Percentiles rank a stretch among this genome's conserved stretches.
Conservation (phyloP, 2,888 invertebrate species). For the Hypselothyrea guttata region DNA sequence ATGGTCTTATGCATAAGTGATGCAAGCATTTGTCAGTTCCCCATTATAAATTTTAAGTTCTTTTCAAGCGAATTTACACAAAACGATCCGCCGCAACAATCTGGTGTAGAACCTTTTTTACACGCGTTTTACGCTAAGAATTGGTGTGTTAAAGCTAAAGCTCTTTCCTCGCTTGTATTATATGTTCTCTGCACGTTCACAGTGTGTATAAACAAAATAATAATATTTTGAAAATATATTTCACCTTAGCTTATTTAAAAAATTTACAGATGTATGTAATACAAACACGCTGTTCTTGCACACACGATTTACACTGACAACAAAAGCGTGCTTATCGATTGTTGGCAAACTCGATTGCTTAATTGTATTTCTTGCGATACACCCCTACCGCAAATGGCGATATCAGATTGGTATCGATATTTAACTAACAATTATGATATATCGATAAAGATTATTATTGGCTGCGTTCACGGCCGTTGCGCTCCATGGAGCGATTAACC, state of each 20-base stretch:
- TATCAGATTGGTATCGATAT: too few species aligned
- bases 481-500: too few species aligned
- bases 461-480: too few species aligned
- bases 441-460: too few species aligned
- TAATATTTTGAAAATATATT: conserved; percentile 22
- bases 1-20: conserved; percentile 1
- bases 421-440: too few species aligned
- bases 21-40: background rate
- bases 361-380: too few species aligned
- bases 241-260: conserved; percentile 68
- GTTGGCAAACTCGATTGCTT: too few species aligned
- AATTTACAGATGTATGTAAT: conserved; percentile 61
- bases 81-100: too few species aligned
- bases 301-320: conserved; percentile 55
- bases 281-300: conserved; percentile 66
- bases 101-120: conserved; percentile 1
- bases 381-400: too few species aligned
- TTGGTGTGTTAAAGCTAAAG: too few species aligned
- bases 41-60: too few species aligned
- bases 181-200: background rate
- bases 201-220: background rate
- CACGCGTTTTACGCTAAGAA: background rate
- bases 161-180: background rate
- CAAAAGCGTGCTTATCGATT: conserved; percentile 14
- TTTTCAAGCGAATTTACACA: too few species aligned